Base-by-base conservation (phyloP, 2,888 invertebrate genomes). In the Phengaris alcon region DNA sequence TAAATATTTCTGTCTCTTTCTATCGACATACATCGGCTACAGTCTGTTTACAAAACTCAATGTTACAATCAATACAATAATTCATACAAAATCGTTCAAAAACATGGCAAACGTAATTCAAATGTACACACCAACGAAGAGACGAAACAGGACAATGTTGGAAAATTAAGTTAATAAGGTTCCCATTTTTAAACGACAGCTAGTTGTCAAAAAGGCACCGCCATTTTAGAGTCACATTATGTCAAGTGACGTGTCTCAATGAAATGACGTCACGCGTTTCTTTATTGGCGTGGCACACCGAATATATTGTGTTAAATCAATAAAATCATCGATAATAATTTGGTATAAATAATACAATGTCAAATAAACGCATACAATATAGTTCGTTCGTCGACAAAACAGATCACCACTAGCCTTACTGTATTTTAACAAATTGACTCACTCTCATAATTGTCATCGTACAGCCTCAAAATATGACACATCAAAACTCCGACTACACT, bases 381-480 rank as follows among this genome's bases (percentile, higher is more conserved):
- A 64, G 64, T 44, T 64, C 35, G 35, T 13, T 44, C 64, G 12
- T 35, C 64, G 64, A 64, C 35, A 64, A 44, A 7, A 8, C 12
- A 6, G 35, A 64, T 35, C 64, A 12, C 35, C 35, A 35, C 12
- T 35, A n/a, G 13, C 55, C 13, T 12, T 6, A 64, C 64, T 35
- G 64, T 59, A 64, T 6, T 6, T 64, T 48, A 13, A 54, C 35
- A 54, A 70, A 72, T 54, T 72, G 72, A 72, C 72, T n/a, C 72
- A 52, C 54, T 54, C 35, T 51, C 12, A 72, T 35, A 6, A 22
- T 22, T 22, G 22, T 72, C 54, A 78, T 73, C 72, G 69, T 75
- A 79, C 79, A 81, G 81, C 81, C 81, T 81, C 80, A 78, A 79
- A 78, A 78, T 81, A 81, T 80, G 80, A 79, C 79, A 81, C 80